phyloP scores from a whole-genome alignment of 92 coral and sea anemone genomes.

The Porites cylindrica region DNA sequence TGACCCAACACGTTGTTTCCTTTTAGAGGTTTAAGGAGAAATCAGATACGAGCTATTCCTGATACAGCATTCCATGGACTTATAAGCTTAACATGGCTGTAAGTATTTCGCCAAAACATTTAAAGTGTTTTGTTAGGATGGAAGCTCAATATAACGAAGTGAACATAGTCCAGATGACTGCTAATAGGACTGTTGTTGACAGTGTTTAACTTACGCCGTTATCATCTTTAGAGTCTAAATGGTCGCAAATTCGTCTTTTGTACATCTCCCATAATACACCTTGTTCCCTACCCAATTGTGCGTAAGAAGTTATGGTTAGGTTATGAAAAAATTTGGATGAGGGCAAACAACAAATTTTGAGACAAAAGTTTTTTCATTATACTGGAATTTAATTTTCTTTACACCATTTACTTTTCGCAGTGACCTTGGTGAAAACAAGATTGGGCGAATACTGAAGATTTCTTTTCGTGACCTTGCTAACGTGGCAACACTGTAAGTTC shows the following conservation, averaged over 20 bases:
- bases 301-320: too few species aligned
- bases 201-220: too few species aligned
- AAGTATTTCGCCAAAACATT: slow-evolving; percentile 39
- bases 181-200: background rate
- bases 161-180: too few species aligned
- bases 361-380: background rate
- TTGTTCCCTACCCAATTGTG: too few species aligned
- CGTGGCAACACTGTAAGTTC: slow-evolving; percentile 75
- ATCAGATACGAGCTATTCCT: slow-evolving; percentile 80
- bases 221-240: too few species aligned
- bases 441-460: slow-evolving; percentile 86
- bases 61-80: slow-evolving; percentile 91
- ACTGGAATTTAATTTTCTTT: background rate
- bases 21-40: slow-evolving; percentile 63
- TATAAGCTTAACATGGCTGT: slow-evolving; percentile 68
- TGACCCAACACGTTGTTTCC: background rate
- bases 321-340: too few species aligned
- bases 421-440: slow-evolving; percentile 71
- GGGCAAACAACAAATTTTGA: background rate
- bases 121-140: background rate
- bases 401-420: slow-evolving; percentile 30
- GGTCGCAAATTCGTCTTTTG: too few species aligned
- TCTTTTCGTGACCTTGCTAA: slow-evolving; percentile 76
- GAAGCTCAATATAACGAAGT: too few species aligned
- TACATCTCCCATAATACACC: too few species aligned